Base-by-base conservation (phyloP, 1,140 invertebrate genomes). In the Ditylenchus dipsaci region DNA sequence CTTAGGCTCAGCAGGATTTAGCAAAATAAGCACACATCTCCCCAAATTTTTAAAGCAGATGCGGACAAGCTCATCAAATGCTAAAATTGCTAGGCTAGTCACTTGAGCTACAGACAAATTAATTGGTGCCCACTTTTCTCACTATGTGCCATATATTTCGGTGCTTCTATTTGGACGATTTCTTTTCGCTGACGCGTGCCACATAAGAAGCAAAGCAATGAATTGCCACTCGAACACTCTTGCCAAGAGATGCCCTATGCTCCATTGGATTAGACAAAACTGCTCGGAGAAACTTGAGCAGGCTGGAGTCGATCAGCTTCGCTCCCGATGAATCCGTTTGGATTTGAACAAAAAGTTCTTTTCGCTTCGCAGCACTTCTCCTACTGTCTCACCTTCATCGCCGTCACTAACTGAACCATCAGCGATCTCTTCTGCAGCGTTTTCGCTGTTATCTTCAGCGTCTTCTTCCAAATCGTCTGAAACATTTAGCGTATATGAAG, bases 31-130 rank as follows among this genome's bases (percentile, higher is more conserved):
- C 1, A 76, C 30, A 63, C 53, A 70, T 13, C 30, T 64, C 17
- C 76, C 75, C 43, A 79, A 60, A 33, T 73, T 29, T 7, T 64
- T 56, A 19, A 83, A 78, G 56, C 80, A 82, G 26, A 80, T 49
- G 26, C 79, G 79, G 65, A 82, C 67, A 9, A 81, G 49, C 29
- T 60, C 72, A 60, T 82, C 82, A 58, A 82, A 83, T 13, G 79
- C 78, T 80, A 19, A 13, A 38, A 38, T 38, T 11, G 33, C 3
- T 38, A 38, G 11, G 11, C 0, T 30, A 43, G 53, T 57, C 11
- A 17, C 1, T 43, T 68, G 29, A 19, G 65, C n/a, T 15, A 67
- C 17, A 45, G 62, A 65, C 21, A 53, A 23, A 47, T 9, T 9
- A 57, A 15, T 11, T n/a, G n/a, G n/a, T 38, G 33, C 17, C 21